Base-by-base conservation (phyloP, 2,888 invertebrate genomes). In the Drosophila neotestacea region DNA sequence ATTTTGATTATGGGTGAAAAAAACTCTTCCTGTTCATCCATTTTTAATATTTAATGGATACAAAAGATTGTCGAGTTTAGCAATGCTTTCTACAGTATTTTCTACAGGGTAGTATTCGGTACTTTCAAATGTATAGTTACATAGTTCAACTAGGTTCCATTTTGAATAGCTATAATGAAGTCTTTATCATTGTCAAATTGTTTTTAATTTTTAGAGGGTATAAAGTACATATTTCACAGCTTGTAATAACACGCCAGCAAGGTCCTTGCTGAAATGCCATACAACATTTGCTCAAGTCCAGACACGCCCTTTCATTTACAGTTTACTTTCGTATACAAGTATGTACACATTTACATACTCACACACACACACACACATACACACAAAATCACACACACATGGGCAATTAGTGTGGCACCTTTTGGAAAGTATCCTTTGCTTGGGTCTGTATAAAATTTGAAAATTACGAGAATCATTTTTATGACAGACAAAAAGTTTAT, bases 401-500 rank as follows among this genome's bases (percentile, higher is more conserved):
- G 28, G 22, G 50, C 61, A 70, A 76, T 73, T 74, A 77, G 71
- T 60, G 30, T 13, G 47, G 44, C 56, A 80, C 70, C 70, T 79
- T 74, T 74, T 41, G 13, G 16, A 9, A 28, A 22, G 36, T 41
- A 38, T 42, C 47, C 59, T 62, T 44, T 42, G 9, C 47, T 42
- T 46, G 63, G 52, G 55, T 56, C 64, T 67, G 44, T 66, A 62
- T 60, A 62, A 60, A 65, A 68, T 78, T 79, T 61, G 48, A 64
- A 75, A 77, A 71, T 77, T 80, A 76, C 69, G 30, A 72, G 75
- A 75, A 73, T 86, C 77, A 73, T 71, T 88, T 79, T 71, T 85
- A 73, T 80, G 87, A 82, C 77, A 85, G 86, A 82, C 80, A 83
- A 77, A 70, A 88, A 90, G 90, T 85, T 90, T 86, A 90, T 85